Evolutionary conservation across 2,797 vertebrate genomes (phyloP), one percentile per base, ranked within the genome.

Genomic region (Epinephelus coioides): DNA sequence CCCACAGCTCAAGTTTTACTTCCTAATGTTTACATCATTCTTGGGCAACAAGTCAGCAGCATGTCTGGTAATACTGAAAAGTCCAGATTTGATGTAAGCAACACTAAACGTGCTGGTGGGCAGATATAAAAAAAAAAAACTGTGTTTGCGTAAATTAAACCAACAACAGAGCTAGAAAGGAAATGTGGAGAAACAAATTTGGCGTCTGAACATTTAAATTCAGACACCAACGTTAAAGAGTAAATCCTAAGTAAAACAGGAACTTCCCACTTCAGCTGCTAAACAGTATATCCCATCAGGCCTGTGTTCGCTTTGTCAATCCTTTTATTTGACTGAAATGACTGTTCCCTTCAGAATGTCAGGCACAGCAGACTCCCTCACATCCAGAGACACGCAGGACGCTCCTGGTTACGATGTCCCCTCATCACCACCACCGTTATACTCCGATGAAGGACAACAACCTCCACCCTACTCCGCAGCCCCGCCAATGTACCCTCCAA

Each of bases 291-390:
- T 55, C 34, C 11, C 17, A 51, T 53, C 46, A 19, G 23, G 34
- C 34, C 34, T 34, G 34, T 34, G 34, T 6, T 34, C 7, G 6
- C 34, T 34, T 34, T 34, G 34, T 34, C 34, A 34, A 0, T 34
- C 34, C 34, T 34, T 6, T 44, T 17, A 14, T 69, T 19, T 51
- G n/a, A n/a, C 21, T 56, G 4, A 60, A 44, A n/a, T 12, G 10
- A 65, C 62, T 68, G 71, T 56, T 79, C 44, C 40, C 43, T 53
- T 38, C 82, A 94, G 70, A 25, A 95, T 93, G 93, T 64, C 89
- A 1, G 82, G 83, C 4, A 11, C 69, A 11, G 61, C 73, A 3
- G 84, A 73, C 10, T 3, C 0, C 46, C 15, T 72, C 34, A 7
- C 34, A 12, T 18, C 63, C 23, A 64, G 17, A 21, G 74, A 72